phyloP scores from a whole-genome alignment of 2,888 invertebrate genomes.

The Melieria picta region DNA sequence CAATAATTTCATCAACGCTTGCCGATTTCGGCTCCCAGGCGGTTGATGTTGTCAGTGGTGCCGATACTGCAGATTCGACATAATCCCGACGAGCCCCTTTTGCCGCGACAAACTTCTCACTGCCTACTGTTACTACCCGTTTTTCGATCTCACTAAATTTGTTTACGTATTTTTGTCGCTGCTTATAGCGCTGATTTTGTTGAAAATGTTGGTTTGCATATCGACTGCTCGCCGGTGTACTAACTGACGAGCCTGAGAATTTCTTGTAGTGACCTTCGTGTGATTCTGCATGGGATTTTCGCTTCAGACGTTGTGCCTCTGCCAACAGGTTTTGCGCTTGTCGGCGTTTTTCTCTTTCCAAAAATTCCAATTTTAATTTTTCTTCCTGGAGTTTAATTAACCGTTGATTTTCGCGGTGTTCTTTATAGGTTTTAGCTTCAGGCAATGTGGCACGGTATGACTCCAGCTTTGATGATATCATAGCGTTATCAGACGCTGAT shows the following conservation, averaged over 20 bases:
- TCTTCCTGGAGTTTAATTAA: conserved; percentile 6
- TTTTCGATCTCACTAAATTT: conserved; percentile 35
- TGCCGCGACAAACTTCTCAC: neutral
- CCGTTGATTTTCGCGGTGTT: conserved; percentile 20
- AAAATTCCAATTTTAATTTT: conserved; percentile 16
- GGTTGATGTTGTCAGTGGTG: conserved; percentile 22
- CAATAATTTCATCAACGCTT: conserved; percentile 31
- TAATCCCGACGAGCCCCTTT: too few relatives aligned
- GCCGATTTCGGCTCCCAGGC: conserved; percentile 32
- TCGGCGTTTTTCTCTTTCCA: conserved; percentile 18
- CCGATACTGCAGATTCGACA: neutral
- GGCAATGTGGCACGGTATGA: conserved; percentile 17
- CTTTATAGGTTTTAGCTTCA: conserved; percentile 21
- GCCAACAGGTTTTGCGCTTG: conserved; percentile 7
- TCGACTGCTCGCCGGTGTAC: neutral
- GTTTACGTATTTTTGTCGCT: conserved; percentile 22
- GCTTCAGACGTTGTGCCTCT: conserved; percentile 22
- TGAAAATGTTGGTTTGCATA: neutral
- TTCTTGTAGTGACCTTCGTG: conserved; percentile 8
- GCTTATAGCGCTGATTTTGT: conserved; percentile 1
- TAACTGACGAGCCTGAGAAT: neutral
- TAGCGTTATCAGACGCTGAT: conserved; percentile 16
- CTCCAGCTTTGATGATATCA: conserved; percentile 16
- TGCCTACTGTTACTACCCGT: neutral
- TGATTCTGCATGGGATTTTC: conserved; percentile 17